These are phyloP conservation scores for Bubo blakistoni DNA, from an alignment of 2,113 vertebrate species.

Conservation along the genomic window DNA sequence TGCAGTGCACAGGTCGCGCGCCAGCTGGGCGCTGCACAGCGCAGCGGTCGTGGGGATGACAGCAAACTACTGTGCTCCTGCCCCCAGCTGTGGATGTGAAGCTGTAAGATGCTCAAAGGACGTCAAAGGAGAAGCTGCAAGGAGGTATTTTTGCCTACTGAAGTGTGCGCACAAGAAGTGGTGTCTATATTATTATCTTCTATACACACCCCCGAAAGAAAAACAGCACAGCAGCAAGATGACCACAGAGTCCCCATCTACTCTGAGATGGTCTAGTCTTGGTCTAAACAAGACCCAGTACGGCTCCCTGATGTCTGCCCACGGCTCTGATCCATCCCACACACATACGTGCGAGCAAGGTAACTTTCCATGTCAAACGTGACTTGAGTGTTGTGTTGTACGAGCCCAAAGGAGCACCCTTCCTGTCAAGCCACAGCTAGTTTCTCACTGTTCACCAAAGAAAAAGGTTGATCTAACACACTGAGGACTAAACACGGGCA, in stretches of 20 bases:
- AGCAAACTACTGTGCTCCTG: background rate
- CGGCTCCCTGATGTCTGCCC: background rate
- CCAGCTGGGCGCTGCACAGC: rapidly evolving
- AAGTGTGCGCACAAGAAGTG: background rate
- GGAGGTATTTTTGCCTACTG: background rate
- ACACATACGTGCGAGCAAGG: rapidly evolving
- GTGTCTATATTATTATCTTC: background rate
- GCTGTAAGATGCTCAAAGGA: background rate
- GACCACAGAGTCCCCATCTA: background rate
- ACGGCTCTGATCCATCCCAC: background rate
- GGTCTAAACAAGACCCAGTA: background rate
- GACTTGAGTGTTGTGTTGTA: background rate
- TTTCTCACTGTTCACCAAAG: background rate
- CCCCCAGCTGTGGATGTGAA: background rate
- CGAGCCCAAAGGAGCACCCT: background rate
- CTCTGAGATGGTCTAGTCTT: background rate
- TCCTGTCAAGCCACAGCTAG: background rate
- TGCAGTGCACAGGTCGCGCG: rapidly evolving
- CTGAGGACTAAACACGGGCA: rapidly evolving
- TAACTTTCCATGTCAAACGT: background rate
- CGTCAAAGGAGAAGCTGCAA: background rate
- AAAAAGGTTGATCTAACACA: background rate
- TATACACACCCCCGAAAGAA: background rate
- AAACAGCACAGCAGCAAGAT: background rate
- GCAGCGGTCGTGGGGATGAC: background rate